Evolutionary conservation across 2,888 invertebrate genomes (phyloP), one percentile per base, ranked within the genome.

Genomic region (Hedya salicella): DNA sequence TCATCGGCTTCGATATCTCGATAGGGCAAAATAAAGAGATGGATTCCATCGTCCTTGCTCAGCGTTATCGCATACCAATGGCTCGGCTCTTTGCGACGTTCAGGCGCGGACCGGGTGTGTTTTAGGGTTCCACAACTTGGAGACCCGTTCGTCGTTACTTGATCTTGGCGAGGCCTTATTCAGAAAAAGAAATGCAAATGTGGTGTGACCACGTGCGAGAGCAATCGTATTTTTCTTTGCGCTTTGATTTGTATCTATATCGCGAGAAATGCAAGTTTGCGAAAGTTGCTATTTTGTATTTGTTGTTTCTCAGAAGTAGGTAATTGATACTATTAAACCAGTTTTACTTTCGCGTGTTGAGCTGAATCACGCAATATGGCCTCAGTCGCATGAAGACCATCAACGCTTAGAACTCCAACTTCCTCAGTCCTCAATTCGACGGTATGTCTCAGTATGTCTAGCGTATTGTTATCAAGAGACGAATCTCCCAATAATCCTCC

Each of bases 21-120:
- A 69, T 69, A 71, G 69, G 69, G 74, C 70, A 69, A 68, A 62
- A 66, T 60, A 60, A 63, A 76, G 75, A 74, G 72, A 78, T 79
- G 60, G 77, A 78, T 81, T 79, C 76, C 78, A 69, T 53, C 73
- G 71, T 67, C 74, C 78, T 76, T 77, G 77, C 70, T 72, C 72
- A 69, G 73, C 73, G 74, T 77, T 80, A 81, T 82, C 78, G 77
- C 78, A 80, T 78, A 74, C 78, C 78, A 70, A 78, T 74, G 74
- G 68, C 68, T 70, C 40, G 61, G 68, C 25, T 66, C 67, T 67
- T 69, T 72, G 71, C 71, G 67, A 25, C 25, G 50, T 39, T 64
- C 59, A 39, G 53, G 40, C 62, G 42, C 46, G 48, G 25, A 48
- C 54, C 64, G 64, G 59, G 50, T 61, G 67, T 48, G 53, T 64